A percentile compares a stretch with the other conserved stretches of the same genome.
Conservation (phyloP, 2,888 invertebrate species). For the Tenthredo scrophulariae region DNA sequence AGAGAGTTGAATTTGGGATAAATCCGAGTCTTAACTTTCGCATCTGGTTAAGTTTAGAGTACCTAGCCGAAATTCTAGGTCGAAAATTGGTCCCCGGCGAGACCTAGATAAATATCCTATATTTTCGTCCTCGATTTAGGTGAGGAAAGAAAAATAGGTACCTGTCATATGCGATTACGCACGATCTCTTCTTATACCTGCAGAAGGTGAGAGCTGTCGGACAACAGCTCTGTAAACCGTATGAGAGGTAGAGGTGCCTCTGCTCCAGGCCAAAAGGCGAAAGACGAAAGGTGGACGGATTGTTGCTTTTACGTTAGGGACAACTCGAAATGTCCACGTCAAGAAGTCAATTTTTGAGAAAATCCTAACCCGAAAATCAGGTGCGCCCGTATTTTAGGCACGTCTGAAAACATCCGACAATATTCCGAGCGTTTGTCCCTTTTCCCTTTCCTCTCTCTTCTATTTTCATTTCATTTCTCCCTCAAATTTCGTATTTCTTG, state of each 20-base stretch:
- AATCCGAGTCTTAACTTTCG: constrained; percentile 24
- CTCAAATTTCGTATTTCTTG: neutral
- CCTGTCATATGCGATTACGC: constrained; percentile 41
- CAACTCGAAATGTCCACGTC: constrained; percentile 48
- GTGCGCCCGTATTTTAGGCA: constrained; percentile 66
- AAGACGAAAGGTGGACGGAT: neutral
- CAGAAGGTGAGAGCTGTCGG: neutral
- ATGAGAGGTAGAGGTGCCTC: neutral
- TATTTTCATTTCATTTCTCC: neutral
- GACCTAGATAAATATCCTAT: constrained; percentile 55
- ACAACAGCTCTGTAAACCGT: neutral
- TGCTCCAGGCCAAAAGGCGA: neutral
- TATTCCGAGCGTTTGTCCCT: neutral
- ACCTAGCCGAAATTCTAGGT: constrained; percentile 34
- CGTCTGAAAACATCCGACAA: constrained; percentile 68
- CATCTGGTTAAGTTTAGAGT: constrained; percentile 60
- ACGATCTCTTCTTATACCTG: constrained; percentile 12
- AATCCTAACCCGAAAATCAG: constrained; percentile 66
- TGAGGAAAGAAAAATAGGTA: constrained; percentile 18
- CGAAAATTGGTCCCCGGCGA: neutral
- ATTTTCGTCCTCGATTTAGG: neutral
- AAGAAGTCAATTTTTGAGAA: constrained; percentile 66
- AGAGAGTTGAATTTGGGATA: neutral
- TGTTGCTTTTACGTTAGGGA: constrained; percentile 26
- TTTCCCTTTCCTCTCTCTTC: neutral